Percentiles rank a stretch among this genome's conserved stretches.
Conservation (phyloP, 2,888 invertebrate genomes). For the Vannuccia rotundouncinata region DNA sequence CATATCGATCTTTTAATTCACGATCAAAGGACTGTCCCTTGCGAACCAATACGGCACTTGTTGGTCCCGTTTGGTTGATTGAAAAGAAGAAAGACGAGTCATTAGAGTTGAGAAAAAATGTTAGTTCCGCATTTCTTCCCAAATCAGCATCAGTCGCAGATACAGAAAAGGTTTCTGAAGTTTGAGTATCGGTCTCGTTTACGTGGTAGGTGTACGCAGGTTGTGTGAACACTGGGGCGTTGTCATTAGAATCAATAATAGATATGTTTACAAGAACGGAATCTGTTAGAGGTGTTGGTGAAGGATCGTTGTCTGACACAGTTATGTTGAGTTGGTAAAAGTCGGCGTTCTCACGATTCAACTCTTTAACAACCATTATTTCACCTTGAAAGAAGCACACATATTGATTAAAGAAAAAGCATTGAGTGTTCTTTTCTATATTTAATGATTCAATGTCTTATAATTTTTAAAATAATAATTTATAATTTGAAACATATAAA, state of each 20-base stretch:
- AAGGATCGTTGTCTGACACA: not conserved
- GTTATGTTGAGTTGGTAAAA: not conserved
- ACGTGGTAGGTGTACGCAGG: not conserved
- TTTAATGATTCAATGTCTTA: too few relatives aligned
- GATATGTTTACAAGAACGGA: not conserved
- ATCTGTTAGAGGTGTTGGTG: not conserved
- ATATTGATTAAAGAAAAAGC: too few relatives aligned
- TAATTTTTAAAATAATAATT: too few relatives aligned
- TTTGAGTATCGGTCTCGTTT: not conserved
- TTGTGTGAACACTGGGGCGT: not conserved
- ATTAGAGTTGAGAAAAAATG: not conserved
- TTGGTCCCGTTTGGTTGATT: not conserved
- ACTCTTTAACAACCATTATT: not conserved
- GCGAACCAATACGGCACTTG: not conserved
- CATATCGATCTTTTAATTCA: not conserved
- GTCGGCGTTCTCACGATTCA: not conserved
- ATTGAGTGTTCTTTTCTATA: too few relatives aligned
- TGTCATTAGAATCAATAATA: not conserved
- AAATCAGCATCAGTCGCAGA: not conserved
- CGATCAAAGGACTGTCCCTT: not conserved
- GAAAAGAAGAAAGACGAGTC: not conserved
- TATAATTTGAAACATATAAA: too few relatives aligned
- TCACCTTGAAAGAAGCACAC: not conserved
- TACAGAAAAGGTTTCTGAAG: not conserved
- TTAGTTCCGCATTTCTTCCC: not conserved